Conservation (phyloP, 2,113 vertebrate genomes). For the Spilogale gracilis region DNA sequence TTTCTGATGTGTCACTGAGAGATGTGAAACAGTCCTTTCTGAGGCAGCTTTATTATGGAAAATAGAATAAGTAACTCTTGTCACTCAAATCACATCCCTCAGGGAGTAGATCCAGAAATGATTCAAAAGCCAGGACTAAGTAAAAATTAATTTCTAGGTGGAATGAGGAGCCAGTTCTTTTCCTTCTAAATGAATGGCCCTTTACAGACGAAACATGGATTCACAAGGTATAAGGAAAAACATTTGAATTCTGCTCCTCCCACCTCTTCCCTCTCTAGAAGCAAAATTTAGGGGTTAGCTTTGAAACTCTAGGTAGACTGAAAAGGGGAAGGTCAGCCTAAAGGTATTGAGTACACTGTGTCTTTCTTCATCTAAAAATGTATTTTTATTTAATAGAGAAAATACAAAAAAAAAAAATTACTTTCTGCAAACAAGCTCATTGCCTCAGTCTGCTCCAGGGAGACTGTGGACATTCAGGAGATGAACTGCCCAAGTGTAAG, state of each 20-base stretch:
- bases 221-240: neutral
- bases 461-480: neutral
- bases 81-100: slow-evolving; percentile 66
- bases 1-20: slow-evolving; percentile 70
- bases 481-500: neutral
- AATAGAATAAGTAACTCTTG: slow-evolving; percentile 72
- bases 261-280: neutral
- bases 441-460: neutral
- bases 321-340: neutral
- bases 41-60: slow-evolving; percentile 77
- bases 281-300: neutral
- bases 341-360: neutral
- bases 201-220: slow-evolving; percentile 37
- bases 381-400: neutral
- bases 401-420: neutral
- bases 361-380: slow-evolving; percentile 28
- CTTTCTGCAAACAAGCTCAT: neutral
- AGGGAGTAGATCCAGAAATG: slow-evolving; percentile 11
- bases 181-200: slow-evolving; percentile 26
- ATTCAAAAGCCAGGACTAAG: slow-evolving; percentile 70
- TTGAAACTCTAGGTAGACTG: neutral
- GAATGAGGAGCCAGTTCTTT: slow-evolving; percentile 61
- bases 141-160: slow-evolving; percentile 76
- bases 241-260: neutral
- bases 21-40: slow-evolving; percentile 71